Conservation (phyloP, 2,797 vertebrate genomes). For the Chanos chanos region DNA sequence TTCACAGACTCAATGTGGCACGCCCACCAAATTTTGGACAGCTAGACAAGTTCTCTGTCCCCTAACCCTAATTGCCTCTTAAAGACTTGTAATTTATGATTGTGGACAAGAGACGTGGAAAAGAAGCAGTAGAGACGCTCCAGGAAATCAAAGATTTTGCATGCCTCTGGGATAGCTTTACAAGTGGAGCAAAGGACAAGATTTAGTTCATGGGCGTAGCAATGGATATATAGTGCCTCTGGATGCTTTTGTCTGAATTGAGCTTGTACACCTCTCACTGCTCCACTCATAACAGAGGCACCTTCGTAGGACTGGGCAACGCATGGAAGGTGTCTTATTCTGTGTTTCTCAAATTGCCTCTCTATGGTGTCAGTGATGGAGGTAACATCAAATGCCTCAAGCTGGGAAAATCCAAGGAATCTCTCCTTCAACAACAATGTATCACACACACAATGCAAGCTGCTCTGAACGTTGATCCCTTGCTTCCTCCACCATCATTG, state of each 20-base stretch:
- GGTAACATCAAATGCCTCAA: background rate
- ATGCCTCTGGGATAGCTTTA: background rate
- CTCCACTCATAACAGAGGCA: background rate
- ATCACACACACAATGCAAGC: no score
- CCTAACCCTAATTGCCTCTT: constrained; percentile 1
- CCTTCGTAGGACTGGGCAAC: constrained; percentile 35
- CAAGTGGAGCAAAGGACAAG: background rate
- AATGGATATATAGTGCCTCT: background rate
- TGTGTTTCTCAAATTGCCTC: background rate
- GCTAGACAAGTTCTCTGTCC: constrained; percentile 8
- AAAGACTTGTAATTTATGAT: constrained; percentile 7
- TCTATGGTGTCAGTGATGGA: background rate
- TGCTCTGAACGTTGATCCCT: no score
- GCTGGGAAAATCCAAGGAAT: background rate
- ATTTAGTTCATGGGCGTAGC: constrained; percentile 1
- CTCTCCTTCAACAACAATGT: constrained; percentile 4
- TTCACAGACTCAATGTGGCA: constrained; percentile 12
- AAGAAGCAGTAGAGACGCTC: constrained; percentile 13
- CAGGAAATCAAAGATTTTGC: background rate
- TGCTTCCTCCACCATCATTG: no score
- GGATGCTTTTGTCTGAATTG: background rate
- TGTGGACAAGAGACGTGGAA: constrained; percentile 1
- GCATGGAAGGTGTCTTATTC: constrained; percentile 2
- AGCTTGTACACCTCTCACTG: background rate
- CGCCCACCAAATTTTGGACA: constrained; percentile 14